phyloP scores from a whole-genome alignment of 2,113 vertebrate species.

The Calypte anna region DNA sequence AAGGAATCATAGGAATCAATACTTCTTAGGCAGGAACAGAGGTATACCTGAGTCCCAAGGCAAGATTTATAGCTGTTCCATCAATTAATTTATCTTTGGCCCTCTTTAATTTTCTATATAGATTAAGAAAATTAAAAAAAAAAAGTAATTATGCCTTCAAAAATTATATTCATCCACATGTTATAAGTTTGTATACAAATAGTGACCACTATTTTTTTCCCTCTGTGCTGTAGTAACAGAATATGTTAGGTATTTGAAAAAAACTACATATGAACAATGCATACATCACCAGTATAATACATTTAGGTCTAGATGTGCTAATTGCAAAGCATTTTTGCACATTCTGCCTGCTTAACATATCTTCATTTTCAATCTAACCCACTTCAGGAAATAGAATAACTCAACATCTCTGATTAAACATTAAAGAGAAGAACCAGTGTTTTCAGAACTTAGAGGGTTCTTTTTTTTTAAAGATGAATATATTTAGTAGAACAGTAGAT shows the following conservation, averaged over 20 bases:
- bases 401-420: conserved; percentile 35
- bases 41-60: background rate
- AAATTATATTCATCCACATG: background rate
- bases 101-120: background rate
- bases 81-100: background rate
- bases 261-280: background rate
- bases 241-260: background rate
- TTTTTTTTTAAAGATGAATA: background rate
- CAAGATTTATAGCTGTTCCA: background rate
- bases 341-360: background rate
- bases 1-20: background rate
- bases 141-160: background rate
- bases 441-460: conserved; percentile 5
- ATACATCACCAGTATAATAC: background rate
- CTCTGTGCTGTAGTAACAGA: background rate
- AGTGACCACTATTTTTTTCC: background rate
- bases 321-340: background rate
- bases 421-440: background rate
- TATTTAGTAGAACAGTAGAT: conserved; percentile 19
- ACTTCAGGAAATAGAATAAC: background rate
- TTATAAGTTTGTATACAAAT: background rate
- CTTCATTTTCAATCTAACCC: background rate
- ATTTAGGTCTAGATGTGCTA: background rate
- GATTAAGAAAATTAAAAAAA: background rate
- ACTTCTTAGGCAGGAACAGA: background rate